These are phyloP conservation scores for Cyanoramphus novaezelandiae DNA, from an alignment of 2,113 vertebrate genomes.

Conservation along the genomic window DNA sequence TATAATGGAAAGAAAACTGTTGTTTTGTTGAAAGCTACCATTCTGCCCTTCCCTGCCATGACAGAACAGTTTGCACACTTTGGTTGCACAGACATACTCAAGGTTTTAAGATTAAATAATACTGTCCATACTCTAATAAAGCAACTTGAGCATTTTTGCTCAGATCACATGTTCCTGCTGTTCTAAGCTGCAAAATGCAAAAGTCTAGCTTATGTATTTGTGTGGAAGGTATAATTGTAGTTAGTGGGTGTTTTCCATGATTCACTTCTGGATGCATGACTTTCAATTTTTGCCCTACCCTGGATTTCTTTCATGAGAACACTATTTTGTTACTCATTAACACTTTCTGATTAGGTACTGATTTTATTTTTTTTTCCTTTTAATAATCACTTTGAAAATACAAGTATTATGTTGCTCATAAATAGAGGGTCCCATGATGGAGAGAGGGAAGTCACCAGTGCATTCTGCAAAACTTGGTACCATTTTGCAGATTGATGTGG, in stretches of 20 bases:
- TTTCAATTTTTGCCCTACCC: constrained; percentile 14
- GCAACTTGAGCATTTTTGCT: neutral
- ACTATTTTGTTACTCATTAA: neutral
- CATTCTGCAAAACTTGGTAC: neutral
- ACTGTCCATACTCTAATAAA: neutral
- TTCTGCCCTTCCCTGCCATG: neutral
- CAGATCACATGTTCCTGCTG: neutral
- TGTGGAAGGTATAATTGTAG: neutral
- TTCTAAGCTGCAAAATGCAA: neutral
- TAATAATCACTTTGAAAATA: neutral
- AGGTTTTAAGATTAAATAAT: neutral
- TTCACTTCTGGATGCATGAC: neutral
- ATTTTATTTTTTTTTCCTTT: neutral
- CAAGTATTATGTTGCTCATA: neutral
- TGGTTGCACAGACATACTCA: neutral
- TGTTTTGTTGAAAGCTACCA: neutral
- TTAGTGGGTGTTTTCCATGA: constrained; percentile 26
- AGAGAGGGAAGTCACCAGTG: neutral
- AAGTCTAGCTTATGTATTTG: neutral
- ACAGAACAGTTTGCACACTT: neutral
- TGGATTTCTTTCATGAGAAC: neutral
- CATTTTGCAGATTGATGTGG: neutral
- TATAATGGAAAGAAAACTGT: neutral
- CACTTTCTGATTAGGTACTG: neutral
- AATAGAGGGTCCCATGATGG: neutral